Conservation (phyloP, 2,888 invertebrate genomes). For the Eueremaeus valkanovi region DNA sequence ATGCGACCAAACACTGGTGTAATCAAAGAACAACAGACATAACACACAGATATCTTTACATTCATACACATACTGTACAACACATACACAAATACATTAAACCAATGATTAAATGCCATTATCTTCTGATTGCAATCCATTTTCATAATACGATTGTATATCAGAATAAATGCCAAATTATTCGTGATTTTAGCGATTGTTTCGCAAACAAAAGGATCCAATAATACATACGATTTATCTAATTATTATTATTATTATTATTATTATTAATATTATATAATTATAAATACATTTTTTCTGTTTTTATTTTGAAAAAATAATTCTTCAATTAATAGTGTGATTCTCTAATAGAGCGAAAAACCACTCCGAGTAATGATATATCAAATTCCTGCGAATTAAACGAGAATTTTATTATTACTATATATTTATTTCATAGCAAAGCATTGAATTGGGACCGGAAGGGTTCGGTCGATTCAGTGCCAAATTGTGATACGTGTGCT, state of each 20-base stretch:
- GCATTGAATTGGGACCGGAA: background rate
- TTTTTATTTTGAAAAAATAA: constrained; percentile 1
- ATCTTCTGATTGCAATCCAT: constrained; percentile 21
- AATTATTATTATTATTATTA: constrained; percentile 20
- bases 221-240: constrained; percentile 33
- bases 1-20: background rate
- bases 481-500: constrained; percentile 27
- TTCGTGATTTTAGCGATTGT: constrained; percentile 26
- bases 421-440: constrained; percentile 30
- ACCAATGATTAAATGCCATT: constrained; percentile 34
- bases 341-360: constrained; percentile 15
- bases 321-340: constrained; percentile 18
- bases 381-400: constrained; percentile 32
- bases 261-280: background rate
- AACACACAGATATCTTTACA: background rate
- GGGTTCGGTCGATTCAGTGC: constrained; percentile 22
- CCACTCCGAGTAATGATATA: constrained; percentile 19
- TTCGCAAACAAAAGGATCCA: constrained; percentile 29
- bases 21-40: constrained; percentile 14
- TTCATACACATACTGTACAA: no score
- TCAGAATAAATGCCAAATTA: constrained; percentile 30
- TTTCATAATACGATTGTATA: constrained; percentile 5
- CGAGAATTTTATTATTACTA: constrained; percentile 24
- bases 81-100: constrained; percentile 2
- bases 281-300: constrained; percentile 1